Evolutionary conservation across 2,797 vertebrate species (phyloP).

Genomic region (Tragopan temminckii): DNA sequence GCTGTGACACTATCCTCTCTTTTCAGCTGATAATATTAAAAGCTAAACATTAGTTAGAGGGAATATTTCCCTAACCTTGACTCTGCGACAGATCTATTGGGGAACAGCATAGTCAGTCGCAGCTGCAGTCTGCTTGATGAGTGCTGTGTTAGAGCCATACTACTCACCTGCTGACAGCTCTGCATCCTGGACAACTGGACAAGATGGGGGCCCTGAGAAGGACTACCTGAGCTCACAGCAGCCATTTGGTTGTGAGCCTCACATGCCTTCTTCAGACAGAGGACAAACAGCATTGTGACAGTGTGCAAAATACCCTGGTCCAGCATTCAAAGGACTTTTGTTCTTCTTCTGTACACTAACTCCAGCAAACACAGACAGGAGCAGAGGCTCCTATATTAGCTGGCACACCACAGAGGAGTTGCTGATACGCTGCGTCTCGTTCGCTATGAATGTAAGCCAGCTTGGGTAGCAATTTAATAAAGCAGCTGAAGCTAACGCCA

Average conservation of each 20-base stretch:
- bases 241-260: background rate
- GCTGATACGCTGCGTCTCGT: background rate
- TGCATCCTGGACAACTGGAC: background rate
- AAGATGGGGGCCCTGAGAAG: background rate
- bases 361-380: rapidly evolving
- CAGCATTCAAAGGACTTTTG: background rate
- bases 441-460: background rate
- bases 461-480: conserved; percentile 30
- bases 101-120: background rate
- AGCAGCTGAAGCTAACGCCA: conserved; percentile 52
- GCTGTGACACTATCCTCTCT: conserved; percentile 13
- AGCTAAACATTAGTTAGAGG: conserved; percentile 12
- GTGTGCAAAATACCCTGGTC: background rate
- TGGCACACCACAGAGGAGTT: rapidly evolving
- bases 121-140: conserved; percentile 23
- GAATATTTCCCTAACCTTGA: conserved; percentile 38
- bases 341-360: background rate
- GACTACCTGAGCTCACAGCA: background rate
- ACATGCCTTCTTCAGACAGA: background rate
- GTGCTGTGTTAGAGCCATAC: background rate
- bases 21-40: conserved; percentile 29
- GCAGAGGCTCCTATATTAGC: background rate
- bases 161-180: background rate
- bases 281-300: background rate
- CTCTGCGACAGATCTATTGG: background rate